These are phyloP conservation scores for Ictalurus furcatus DNA, from an alignment of 2,113 vertebrate species.

Conservation along the genomic window DNA sequence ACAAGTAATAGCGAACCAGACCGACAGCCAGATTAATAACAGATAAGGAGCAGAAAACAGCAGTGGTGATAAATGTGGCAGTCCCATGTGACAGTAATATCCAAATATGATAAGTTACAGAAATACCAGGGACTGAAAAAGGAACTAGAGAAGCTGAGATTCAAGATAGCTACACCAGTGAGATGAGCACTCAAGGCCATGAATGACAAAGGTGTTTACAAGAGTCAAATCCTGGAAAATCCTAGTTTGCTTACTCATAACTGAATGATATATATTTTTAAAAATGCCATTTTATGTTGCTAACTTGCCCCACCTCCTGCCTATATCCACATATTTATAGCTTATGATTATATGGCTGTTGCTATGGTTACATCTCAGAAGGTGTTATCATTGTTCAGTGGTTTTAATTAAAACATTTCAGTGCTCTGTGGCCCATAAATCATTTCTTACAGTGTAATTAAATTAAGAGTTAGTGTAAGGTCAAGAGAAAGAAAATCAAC, in stretches of 20 bases:
- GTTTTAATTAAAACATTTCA: neutral
- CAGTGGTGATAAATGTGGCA: neutral
- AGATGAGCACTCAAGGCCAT: neutral
- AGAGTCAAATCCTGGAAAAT: neutral
- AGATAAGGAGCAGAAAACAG: neutral
- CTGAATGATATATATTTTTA: neutral
- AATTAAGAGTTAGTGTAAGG: neutral
- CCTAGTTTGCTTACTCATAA: neutral
- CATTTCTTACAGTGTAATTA: neutral
- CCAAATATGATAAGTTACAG: neutral
- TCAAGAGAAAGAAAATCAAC: neutral
- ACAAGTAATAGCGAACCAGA: neutral
- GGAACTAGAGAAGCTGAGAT: neutral
- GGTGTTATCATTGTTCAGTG: neutral
- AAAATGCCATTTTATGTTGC: neutral
- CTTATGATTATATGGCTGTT: neutral
- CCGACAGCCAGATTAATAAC: neutral
- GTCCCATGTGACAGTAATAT: neutral
- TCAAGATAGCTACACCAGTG: neutral
- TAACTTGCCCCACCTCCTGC: neutral
- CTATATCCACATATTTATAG: neutral
- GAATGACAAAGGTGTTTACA: neutral
- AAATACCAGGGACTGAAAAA: neutral
- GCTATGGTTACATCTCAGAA: conserved; percentile 10
- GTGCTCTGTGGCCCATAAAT: neutral